phyloP scores from a whole-genome alignment of 1,140 invertebrate genomes.

The Solenopsis fugax region DNA sequence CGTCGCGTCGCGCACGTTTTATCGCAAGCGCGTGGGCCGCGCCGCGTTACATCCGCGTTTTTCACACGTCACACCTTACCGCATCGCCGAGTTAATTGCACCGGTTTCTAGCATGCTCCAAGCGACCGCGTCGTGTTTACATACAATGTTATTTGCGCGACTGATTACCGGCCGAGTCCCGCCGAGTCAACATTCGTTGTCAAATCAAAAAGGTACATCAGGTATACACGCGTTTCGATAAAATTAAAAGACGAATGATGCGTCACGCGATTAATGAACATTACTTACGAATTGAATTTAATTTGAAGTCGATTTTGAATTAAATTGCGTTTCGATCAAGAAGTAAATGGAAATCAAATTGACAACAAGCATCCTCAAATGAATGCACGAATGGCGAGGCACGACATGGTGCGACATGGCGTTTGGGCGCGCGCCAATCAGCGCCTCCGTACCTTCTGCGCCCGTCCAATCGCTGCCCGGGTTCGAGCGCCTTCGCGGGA shows the following conservation, averaged over 20 bases:
- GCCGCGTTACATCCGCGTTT: too few relatives aligned
- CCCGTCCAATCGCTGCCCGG: neutral
- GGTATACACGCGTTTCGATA: too few relatives aligned
- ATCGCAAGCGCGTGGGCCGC: too few relatives aligned
- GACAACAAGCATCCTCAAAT: neutral
- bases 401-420: neutral
- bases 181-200: neutral
- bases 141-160: too few relatives aligned
- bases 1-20: too few relatives aligned
- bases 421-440: neutral
- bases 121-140: too few relatives aligned
- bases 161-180: too few relatives aligned
- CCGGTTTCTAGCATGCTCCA: too few relatives aligned
- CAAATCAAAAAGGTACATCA: neutral
- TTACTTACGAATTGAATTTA: too few relatives aligned
- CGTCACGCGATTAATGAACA: too few relatives aligned
- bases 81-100: too few relatives aligned
- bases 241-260: neutral
- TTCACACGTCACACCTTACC: too few relatives aligned
- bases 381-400: neutral
- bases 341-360: neutral
- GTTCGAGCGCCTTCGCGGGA: neutral
- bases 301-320: neutral
- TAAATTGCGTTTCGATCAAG: neutral
- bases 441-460: neutral